These are phyloP conservation scores for Acanthurus lineatus DNA, from an alignment of 2,797 vertebrate species.

Conservation along the genomic window DNA sequence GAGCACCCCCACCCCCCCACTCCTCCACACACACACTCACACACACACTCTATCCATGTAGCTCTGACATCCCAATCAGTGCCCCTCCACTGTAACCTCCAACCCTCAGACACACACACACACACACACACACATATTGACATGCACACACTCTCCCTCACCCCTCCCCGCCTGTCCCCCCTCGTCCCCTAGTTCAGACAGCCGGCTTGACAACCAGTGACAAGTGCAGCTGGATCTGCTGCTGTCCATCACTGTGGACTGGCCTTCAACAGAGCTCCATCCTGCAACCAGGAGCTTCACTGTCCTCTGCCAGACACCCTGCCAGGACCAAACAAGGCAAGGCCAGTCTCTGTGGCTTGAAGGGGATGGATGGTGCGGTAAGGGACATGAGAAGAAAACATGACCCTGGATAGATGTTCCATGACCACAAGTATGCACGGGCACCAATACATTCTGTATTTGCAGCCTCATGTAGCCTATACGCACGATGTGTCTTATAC, in stretches of 20 bases:
- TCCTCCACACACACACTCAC: conserved; percentile 46
- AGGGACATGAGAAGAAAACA: conserved; percentile 52
- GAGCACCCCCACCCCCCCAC: conserved; percentile 21
- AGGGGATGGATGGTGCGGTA: conserved; percentile 48
- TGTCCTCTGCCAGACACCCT: conserved; percentile 73
- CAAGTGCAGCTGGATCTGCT: conserved; percentile 90
- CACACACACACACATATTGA: conserved; percentile 47
- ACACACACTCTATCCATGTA: conserved; percentile 68
- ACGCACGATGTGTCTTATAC: background rate
- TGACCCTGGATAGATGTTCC: conserved; percentile 27
- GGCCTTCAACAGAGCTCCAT: conserved; percentile 70
- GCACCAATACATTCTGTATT: conserved; percentile 11
- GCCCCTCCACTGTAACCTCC: conserved; percentile 76
- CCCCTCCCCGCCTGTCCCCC: conserved; percentile 76
- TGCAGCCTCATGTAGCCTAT: background rate
- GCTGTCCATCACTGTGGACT: conserved; percentile 84
- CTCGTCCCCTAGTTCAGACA: conserved; percentile 78
- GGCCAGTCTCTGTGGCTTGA: conserved; percentile 52
- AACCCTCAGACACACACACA: conserved; percentile 57
- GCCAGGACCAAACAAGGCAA: conserved; percentile 87
- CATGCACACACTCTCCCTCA: conserved; percentile 60
- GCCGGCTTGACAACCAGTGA: conserved; percentile 87
- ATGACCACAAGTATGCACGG: conserved; percentile 16
- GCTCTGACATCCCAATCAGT: conserved; percentile 86
- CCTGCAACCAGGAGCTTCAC: conserved; percentile 69